phyloP scores from a whole-genome alignment of 2,113 vertebrate species.

The Aythya baeri region DNA sequence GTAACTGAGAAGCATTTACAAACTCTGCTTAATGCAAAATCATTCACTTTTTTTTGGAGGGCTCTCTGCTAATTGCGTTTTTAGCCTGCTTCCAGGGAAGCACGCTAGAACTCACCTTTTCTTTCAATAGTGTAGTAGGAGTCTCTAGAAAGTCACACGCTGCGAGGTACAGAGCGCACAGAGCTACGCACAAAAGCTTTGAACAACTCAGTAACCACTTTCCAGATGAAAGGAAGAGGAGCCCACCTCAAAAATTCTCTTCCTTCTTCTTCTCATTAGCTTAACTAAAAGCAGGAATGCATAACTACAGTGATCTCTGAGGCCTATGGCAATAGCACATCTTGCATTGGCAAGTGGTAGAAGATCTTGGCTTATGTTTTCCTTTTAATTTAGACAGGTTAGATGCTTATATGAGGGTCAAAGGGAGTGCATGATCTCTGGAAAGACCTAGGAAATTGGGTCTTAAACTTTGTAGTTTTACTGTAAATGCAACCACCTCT shows the following conservation, averaged over 20 bases:
- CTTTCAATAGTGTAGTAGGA: background rate
- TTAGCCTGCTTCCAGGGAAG: background rate
- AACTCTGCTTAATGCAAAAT: background rate
- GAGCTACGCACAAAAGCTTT: background rate
- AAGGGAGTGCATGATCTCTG: background rate
- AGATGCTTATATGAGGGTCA: background rate
- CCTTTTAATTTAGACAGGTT: background rate
- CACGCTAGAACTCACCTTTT: background rate
- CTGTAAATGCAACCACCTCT: background rate
- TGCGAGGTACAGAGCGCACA: background rate
- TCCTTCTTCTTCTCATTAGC: slow-evolving; percentile 33
- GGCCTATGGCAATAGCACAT: background rate
- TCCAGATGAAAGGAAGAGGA: slow-evolving; percentile 29
- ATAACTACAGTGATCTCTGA: background rate
- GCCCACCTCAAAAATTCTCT: slow-evolving; percentile 34
- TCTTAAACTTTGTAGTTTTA: background rate
- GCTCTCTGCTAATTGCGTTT: background rate
- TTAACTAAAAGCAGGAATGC: background rate
- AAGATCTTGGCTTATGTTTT: background rate
- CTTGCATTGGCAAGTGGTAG: background rate
- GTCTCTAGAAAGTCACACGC: background rate
- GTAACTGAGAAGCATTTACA: background rate
- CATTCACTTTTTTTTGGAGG: background rate
- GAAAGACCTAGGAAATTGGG: background rate
- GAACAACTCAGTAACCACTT: background rate